These are phyloP conservation scores for Rutpela maculata DNA, from an alignment of 2,888 invertebrate genomes.

Conservation along the genomic window DNA sequence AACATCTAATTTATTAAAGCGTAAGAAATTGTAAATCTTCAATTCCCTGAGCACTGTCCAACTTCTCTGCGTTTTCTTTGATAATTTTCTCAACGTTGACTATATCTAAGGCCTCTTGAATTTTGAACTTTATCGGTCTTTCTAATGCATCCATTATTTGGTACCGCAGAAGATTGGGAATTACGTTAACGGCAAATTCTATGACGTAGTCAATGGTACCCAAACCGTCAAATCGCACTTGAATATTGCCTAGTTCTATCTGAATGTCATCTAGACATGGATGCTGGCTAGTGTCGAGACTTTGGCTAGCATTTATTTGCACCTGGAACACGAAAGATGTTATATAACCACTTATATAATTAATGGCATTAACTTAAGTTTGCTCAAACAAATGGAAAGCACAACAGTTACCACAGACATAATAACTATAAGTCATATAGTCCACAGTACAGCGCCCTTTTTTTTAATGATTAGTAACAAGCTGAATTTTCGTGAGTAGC, in stretches of 20 bases:
- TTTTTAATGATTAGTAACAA: too few relatives aligned
- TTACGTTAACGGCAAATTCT: constrained; percentile 86
- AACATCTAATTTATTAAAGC: neutral
- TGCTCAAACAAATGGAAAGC: too few relatives aligned
- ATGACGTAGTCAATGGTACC: constrained; percentile 90
- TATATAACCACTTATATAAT: neutral
- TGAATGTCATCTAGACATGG: constrained; percentile 85
- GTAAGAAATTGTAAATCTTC: constrained; percentile 41
- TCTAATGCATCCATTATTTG: constrained; percentile 92
- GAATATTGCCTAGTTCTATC: constrained; percentile 84
- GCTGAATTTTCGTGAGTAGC: too few relatives aligned
- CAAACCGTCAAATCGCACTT: constrained; percentile 88
- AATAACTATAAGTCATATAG: too few relatives aligned
- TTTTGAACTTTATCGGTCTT: constrained; percentile 83
- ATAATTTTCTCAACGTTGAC: constrained; percentile 86
- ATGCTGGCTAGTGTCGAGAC: constrained; percentile 84
- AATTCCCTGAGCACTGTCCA: constrained; percentile 74
- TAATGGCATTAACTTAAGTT: too few relatives aligned
- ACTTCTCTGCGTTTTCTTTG: constrained; percentile 81
- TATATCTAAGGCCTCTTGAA: constrained; percentile 85
- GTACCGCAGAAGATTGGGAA: constrained; percentile 90
- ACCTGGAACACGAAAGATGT: constrained; percentile 67
- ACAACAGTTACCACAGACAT: too few relatives aligned
- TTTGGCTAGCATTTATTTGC: constrained; percentile 82
- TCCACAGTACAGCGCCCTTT: too few relatives aligned